Conservation (phyloP, 2,888 invertebrate genomes). For the Synanthedon myopaeformis region DNA sequence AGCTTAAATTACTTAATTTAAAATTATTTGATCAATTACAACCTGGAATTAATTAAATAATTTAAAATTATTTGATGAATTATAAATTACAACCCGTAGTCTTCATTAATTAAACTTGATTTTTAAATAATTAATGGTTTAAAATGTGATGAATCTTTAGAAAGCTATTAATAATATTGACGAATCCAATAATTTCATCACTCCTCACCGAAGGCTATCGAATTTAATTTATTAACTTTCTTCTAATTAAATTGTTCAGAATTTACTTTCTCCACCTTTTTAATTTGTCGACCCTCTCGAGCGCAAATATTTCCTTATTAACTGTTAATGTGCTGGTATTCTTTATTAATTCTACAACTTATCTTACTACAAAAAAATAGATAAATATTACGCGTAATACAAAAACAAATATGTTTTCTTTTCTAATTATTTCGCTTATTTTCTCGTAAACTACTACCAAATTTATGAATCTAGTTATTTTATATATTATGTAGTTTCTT, state of each 20-base stretch:
- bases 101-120: too few species aligned
- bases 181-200: constrained; percentile 59
- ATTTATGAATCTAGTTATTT: too few species aligned
- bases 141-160: background rate
- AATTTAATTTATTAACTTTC: constrained; percentile 63
- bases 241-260: constrained; percentile 51
- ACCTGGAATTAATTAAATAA: too few species aligned
- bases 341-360: background rate
- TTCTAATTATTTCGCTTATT: too few species aligned
- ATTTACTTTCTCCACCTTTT: constrained; percentile 11
- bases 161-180: constrained; percentile 18
- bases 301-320: background rate
- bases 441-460: too few species aligned
- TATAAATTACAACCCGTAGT: too few species aligned
- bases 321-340: background rate
- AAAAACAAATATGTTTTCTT: too few species aligned
- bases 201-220: constrained; percentile 34
- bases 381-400: background rate
- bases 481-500: too few species aligned
- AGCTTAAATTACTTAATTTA: too few species aligned
- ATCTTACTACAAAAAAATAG: background rate
- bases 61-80: too few species aligned
- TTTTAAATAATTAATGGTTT: too few species aligned
- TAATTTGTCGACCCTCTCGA: background rate
- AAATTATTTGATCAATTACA: too few species aligned